These are phyloP conservation scores for Dicranocentrus wangi DNA, from an alignment of 2,888 invertebrate species.

Conservation along the genomic window DNA sequence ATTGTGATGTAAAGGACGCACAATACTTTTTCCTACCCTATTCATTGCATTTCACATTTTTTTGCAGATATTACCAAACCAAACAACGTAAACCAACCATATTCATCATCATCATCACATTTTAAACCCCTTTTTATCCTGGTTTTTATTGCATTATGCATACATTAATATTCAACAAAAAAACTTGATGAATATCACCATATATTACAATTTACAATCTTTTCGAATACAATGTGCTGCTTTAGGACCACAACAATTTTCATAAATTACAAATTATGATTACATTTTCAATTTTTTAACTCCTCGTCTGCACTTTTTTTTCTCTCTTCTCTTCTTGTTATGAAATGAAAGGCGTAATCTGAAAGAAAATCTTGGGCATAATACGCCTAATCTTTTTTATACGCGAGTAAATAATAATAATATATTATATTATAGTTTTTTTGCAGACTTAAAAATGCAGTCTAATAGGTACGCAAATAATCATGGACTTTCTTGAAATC, in stretches of 20 bases:
- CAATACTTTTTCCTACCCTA: too few relatives aligned
- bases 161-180: too few relatives aligned
- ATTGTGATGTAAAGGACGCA: too few relatives aligned
- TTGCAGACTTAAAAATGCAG: neutral
- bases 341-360: constrained; percentile 10
- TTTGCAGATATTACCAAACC: too few relatives aligned
- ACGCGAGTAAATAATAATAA: constrained; percentile 5
- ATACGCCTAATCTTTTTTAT: neutral
- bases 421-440: constrained; percentile 4
- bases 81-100: too few relatives aligned
- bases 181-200: too few relatives aligned
- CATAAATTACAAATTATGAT: constrained; percentile 6
- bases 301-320: neutral
- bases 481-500: constrained; percentile 20
- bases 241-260: neutral
- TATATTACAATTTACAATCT: too few relatives aligned
- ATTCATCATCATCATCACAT: too few relatives aligned
- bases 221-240: too few relatives aligned
- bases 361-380: neutral
- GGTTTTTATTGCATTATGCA: too few relatives aligned
- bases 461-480: constrained; percentile 1
- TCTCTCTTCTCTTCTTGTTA: neutral
- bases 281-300: constrained; percentile 4
- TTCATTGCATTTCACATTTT: too few relatives aligned
- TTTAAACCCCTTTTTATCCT: too few relatives aligned